These are phyloP conservation scores for Sycophila sp. DNA, from an alignment of 1,140 invertebrate species.

Conservation along the genomic window DNA sequence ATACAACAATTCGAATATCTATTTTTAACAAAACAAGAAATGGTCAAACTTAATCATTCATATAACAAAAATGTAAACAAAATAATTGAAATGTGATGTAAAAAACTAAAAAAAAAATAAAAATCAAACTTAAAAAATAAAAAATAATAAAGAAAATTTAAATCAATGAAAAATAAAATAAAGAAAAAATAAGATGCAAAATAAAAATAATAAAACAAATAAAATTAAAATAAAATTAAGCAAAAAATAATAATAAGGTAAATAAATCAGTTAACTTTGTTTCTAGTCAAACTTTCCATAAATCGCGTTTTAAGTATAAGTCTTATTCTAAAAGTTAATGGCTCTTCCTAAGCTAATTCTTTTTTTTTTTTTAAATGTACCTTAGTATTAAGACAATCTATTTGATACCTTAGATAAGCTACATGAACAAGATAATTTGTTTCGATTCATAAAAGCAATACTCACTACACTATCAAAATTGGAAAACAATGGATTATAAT, in stretches of 20 bases:
- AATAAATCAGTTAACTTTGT: background rate
- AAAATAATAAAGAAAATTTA: background rate
- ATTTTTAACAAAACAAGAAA: background rate
- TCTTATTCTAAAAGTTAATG: background rate
- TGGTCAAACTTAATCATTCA: background rate
- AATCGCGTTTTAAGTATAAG: slow-evolving; percentile 10
- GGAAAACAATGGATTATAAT: slow-evolving; percentile 53
- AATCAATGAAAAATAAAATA: background rate
- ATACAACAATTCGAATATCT: no score
- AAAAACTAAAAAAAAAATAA: slow-evolving; percentile 10
- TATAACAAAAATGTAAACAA: background rate
- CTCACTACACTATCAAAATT: slow-evolving; percentile 31
- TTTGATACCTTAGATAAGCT: no score
- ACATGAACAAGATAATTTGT: no score
- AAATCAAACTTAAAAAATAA: background rate
- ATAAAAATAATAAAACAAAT: background rate
- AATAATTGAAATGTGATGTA: slow-evolving; percentile 33
- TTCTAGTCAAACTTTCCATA: slow-evolving; percentile 21
- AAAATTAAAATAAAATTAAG: background rate
- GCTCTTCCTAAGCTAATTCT: background rate
- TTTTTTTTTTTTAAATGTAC: background rate
- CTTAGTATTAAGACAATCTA: no score
- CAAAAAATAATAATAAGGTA: background rate
- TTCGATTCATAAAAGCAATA: background rate
- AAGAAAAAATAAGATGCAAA: background rate